These are phyloP conservation scores for Chironomus riparius DNA, from an alignment of 2,888 invertebrate species.

Conservation along the genomic window DNA sequence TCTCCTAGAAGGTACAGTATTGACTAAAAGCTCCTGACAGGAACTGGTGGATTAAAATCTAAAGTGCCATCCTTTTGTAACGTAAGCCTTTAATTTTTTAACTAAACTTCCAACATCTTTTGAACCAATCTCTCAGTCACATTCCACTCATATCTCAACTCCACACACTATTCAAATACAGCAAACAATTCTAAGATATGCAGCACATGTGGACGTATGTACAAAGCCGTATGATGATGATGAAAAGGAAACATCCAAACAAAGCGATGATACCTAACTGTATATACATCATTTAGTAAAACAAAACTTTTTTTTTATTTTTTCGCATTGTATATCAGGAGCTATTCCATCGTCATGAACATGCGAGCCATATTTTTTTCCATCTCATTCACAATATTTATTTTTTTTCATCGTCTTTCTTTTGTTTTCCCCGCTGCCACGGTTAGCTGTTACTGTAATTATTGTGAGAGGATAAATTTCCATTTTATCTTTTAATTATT, in stretches of 20 bases:
- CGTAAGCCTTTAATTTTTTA: too few relatives aligned
- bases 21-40: too few relatives aligned
- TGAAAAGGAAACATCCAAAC: neutral
- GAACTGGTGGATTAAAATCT: too few relatives aligned
- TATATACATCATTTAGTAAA: too few relatives aligned
- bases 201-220: neutral
- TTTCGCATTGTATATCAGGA: neutral
- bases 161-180: too few relatives aligned
- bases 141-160: too few relatives aligned
- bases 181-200: too few relatives aligned
- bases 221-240: neutral
- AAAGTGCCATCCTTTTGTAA: too few relatives aligned
- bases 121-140: too few relatives aligned
- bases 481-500: constrained; percentile 27
- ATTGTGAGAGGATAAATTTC: constrained; percentile 22
- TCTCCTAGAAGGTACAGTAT: too few relatives aligned
- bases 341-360: neutral
- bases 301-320: neutral
- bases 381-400: neutral
- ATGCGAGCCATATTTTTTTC: neutral
- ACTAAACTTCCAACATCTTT: too few relatives aligned
- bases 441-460: constrained; percentile 7
- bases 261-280: neutral
- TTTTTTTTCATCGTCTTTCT: neutral
- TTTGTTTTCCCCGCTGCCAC: neutral